These are phyloP conservation scores for Clarias batrachus DNA, from an alignment of 2,113 vertebrate species.

Conservation along the genomic window DNA sequence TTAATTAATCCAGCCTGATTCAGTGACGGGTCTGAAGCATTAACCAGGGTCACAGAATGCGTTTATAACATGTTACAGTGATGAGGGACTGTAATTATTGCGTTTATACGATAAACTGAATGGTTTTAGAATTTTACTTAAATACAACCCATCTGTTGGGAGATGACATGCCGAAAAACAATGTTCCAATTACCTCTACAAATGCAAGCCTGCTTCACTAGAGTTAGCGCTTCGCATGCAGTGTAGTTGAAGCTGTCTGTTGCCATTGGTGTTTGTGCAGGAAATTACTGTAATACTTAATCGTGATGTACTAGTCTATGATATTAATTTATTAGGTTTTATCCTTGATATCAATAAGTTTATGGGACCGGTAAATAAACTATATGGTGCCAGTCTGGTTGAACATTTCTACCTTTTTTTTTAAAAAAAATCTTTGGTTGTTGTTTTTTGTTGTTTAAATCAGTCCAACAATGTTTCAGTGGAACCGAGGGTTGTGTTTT, in stretches of 20 bases:
- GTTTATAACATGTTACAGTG: slow-evolving; percentile 46
- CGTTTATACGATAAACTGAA: slow-evolving; percentile 19
- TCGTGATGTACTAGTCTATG: slow-evolving; percentile 54
- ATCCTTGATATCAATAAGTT: slow-evolving; percentile 52
- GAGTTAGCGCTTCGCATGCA: slow-evolving; percentile 54
- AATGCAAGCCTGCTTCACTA: slow-evolving; percentile 33
- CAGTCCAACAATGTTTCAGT: not conserved
- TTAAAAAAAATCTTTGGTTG: not conserved
- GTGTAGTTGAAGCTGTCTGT: slow-evolving; percentile 40
- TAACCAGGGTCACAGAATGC: slow-evolving; percentile 17
- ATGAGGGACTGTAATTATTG: slow-evolving; percentile 19
- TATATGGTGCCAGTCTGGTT: slow-evolving; percentile 53
- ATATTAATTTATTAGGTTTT: slow-evolving; percentile 63
- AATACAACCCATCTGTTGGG: slow-evolving; percentile 43
- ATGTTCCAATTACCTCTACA: slow-evolving; percentile 46
- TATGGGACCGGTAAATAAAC: slow-evolving; percentile 59
- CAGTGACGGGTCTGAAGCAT: slow-evolving; percentile 50
- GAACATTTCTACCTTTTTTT: not conserved
- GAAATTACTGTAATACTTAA: slow-evolving; percentile 50
- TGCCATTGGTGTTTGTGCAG: slow-evolving; percentile 44
- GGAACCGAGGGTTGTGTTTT: not conserved
- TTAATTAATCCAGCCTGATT: slow-evolving; percentile 59
- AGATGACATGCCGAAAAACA: slow-evolving; percentile 60
- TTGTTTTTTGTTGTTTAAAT: not conserved
- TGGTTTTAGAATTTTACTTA: slow-evolving; percentile 34